These are phyloP conservation scores for Pseudorectes ferrugineus DNA, from an alignment of 2,113 vertebrate species.

Conservation along the genomic window DNA sequence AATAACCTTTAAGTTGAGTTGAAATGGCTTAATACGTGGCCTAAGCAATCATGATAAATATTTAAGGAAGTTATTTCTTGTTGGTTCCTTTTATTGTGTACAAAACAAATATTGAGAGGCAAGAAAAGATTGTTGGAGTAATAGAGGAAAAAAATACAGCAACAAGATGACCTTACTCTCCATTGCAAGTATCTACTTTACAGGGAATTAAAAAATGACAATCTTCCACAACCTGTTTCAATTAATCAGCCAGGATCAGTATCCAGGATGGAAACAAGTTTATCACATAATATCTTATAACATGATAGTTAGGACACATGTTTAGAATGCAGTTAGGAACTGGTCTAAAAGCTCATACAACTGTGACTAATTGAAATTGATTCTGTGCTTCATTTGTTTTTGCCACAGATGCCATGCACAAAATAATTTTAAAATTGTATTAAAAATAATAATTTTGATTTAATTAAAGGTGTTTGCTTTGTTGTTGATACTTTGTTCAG, in stretches of 20 bases:
- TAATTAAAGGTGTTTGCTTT: background rate
- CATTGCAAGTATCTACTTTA: background rate
- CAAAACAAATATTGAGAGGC: background rate
- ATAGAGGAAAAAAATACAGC: background rate
- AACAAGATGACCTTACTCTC: background rate
- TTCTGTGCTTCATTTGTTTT: background rate
- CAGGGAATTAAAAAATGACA: background rate
- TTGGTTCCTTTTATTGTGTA: background rate
- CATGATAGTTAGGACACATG: background rate
- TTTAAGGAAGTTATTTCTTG: background rate
- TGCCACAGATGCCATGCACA: background rate
- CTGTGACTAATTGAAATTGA: background rate
- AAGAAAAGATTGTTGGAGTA: background rate
- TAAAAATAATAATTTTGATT: background rate
- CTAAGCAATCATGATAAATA: background rate
- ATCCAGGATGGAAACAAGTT: background rate
- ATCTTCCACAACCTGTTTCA: background rate
- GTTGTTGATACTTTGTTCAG: background rate
- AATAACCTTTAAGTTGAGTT: background rate
- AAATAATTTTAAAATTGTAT: background rate
- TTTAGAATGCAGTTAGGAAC: background rate
- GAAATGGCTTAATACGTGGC: background rate
- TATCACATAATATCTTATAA: background rate
- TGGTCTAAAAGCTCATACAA: background rate
- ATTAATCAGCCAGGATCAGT: background rate